phyloP scores from a whole-genome alignment of 2,888 invertebrate genomes.

The Germaria angustata region DNA sequence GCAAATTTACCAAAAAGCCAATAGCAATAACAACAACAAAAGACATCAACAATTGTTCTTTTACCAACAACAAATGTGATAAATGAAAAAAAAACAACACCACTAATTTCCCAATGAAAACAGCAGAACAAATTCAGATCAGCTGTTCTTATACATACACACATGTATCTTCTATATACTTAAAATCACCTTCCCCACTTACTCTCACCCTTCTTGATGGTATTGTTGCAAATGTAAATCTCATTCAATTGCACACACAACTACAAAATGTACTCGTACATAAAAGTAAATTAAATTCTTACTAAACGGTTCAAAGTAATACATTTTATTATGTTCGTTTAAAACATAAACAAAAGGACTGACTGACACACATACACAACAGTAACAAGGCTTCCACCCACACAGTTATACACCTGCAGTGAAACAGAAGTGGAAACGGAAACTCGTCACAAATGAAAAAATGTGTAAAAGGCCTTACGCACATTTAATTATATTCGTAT shows the following conservation, averaged over 20 bases:
- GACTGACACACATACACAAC: background rate
- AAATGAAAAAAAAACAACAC: background rate
- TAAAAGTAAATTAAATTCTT: background rate
- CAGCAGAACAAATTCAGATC: conserved; percentile 11
- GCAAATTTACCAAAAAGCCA: conserved; percentile 41
- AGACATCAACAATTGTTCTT: conserved; percentile 51
- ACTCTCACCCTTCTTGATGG: no score
- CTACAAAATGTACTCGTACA: background rate
- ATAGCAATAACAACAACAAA: conserved; percentile 28
- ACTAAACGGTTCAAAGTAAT: conserved; percentile 48
- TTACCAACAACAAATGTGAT: background rate
- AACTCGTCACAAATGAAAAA: conserved; percentile 4
- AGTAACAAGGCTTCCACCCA: background rate
- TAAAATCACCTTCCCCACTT: no score
- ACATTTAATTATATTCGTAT: background rate
- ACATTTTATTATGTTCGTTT: conserved; percentile 19
- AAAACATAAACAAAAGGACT: conserved; percentile 18
- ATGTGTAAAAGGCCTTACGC: background rate
- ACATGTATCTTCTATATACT: no score
- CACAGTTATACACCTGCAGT: background rate
- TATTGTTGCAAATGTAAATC: conserved; percentile 38
- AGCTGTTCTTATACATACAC: conserved; percentile 49
- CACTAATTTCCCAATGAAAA: conserved; percentile 3
- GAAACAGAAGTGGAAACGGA: conserved; percentile 42
- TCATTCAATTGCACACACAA: background rate